Evolutionary conservation across 2,113 vertebrate genomes (phyloP).

Genomic region (Lagenorhynchus albirostris): DNA sequence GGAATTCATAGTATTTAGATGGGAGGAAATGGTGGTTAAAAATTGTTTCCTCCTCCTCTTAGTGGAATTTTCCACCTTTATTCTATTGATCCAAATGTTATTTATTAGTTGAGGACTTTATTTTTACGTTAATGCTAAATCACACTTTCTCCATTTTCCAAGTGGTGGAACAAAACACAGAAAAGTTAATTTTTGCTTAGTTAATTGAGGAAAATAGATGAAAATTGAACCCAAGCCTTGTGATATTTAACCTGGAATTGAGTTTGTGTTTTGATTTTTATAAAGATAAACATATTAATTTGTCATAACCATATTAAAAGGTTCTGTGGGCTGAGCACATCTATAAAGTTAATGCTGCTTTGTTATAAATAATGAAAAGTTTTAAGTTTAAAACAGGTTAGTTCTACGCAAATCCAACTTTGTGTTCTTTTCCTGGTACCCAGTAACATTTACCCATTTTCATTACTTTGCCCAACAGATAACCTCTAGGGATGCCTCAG

Average conservation of each 20-base stretch:
- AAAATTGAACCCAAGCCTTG: neutral
- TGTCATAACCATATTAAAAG: conserved; percentile 4
- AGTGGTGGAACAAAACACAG: neutral
- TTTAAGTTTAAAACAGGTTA: conserved; percentile 36
- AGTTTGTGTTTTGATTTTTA: conserved; percentile 52
- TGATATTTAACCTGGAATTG: conserved; percentile 29
- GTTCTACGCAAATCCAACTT: conserved; percentile 48
- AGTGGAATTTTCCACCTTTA: neutral
- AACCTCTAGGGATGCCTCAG: conserved; percentile 75
- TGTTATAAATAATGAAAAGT: conserved; percentile 49
- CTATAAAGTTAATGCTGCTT: conserved; percentile 4
- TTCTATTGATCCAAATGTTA: conserved; percentile 26
- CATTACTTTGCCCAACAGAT: conserved; percentile 66
- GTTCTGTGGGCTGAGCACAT: neutral
- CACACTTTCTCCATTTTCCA: neutral
- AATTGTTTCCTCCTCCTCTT: neutral
- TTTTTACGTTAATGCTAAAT: neutral
- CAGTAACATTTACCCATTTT: conserved; percentile 65
- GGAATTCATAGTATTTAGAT: neutral
- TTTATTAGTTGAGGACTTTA: neutral
- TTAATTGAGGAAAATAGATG: conserved; percentile 35
- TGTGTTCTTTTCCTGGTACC: conserved; percentile 67
- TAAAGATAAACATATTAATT: conserved; percentile 12
- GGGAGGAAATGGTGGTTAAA: conserved; percentile 6
- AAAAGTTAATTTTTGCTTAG: conserved; percentile 10